Conservation (phyloP, 2,113 vertebrate species). For the Mirza zaza region DNA sequence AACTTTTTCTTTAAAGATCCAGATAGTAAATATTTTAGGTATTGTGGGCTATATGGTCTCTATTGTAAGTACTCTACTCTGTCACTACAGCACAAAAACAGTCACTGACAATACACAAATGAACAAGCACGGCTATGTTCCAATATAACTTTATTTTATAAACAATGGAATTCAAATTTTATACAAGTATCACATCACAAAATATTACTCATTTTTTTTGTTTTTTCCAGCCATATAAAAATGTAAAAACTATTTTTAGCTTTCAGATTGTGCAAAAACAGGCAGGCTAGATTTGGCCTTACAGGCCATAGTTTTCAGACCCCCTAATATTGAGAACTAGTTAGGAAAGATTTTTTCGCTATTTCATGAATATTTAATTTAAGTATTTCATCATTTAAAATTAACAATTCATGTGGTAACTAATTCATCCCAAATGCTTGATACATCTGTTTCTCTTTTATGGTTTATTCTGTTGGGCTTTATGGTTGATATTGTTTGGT, state of each 20-base stretch:
- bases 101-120: too few relatives aligned
- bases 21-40: background rate
- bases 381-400: slow-evolving; percentile 42
- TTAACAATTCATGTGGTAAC: background rate
- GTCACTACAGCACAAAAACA: background rate
- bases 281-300: background rate
- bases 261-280: background rate
- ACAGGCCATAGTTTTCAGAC: background rate
- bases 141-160: background rate
- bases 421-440: background rate
- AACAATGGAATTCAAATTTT: background rate
- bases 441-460: background rate
- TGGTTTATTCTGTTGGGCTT: background rate
- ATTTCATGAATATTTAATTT: background rate
- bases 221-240: background rate
- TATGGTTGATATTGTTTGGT: slow-evolving; percentile 21
- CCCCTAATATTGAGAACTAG: background rate
- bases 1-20: background rate
- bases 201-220: background rate
- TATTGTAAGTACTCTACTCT: background rate
- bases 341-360: slow-evolving; percentile 22
- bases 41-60: background rate
- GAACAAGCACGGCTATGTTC: background rate
- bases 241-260: background rate
- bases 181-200: background rate